Evolutionary conservation across 2,113 vertebrate species (phyloP).

Genomic region (Myodes glareolus): DNA sequence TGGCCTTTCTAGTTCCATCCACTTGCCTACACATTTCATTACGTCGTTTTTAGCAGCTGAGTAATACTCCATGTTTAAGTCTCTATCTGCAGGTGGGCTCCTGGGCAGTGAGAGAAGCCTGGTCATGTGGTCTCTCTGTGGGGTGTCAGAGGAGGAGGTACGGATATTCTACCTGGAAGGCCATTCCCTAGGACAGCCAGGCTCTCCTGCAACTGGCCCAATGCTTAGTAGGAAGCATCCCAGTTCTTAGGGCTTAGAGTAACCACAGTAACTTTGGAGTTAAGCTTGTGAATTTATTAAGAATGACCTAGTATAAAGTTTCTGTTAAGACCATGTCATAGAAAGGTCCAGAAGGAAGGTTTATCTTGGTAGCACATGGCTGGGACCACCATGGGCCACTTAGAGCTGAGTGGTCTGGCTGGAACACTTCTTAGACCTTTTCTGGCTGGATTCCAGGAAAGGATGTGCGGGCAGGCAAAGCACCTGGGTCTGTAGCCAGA

Average conservation of each 20-base stretch:
- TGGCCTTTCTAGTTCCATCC: background rate
- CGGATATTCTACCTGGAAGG: too few species aligned
- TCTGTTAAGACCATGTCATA: background rate
- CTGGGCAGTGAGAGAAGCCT: fast-evolving
- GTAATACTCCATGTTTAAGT: background rate
- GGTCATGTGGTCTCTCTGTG: too few species aligned
- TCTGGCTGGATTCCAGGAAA: fast-evolving
- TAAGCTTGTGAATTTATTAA: conserved; percentile 62
- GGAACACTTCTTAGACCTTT: background rate
- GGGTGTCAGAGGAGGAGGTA: background rate
- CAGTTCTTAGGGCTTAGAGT: conserved; percentile 46
- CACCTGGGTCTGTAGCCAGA: fast-evolving
- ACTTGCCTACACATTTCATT: background rate
- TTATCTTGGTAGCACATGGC: background rate
- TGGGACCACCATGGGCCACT: fast-evolving
- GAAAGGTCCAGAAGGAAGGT: background rate
- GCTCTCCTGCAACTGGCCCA: too few species aligned
- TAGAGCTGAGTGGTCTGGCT: fast-evolving
- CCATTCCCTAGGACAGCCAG: background rate
- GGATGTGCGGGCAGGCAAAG: fast-evolving
- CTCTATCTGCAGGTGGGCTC: background rate
- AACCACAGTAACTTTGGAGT: background rate
- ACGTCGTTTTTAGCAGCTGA: background rate
- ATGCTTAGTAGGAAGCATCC: background rate
- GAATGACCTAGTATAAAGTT: background rate